Percentiles rank a stretch among this genome's conserved stretches.
These are phyloP conservation scores for Ciconia maguari DNA, from an alignment of 2,113 vertebrate species.

Conservation along the genomic window DNA sequence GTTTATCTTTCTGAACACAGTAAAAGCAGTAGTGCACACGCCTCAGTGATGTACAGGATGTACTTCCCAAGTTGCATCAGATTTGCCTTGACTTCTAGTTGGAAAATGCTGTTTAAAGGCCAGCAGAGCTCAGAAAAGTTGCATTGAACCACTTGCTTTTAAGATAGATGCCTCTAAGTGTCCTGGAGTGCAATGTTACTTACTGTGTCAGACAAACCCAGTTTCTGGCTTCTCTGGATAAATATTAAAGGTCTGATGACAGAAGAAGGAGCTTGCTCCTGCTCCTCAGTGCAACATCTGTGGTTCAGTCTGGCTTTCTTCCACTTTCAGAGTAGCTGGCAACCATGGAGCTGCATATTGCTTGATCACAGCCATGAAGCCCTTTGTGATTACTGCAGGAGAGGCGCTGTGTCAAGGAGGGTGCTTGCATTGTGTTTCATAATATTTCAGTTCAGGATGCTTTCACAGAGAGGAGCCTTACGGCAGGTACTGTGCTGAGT, in stretches of 20 bases:
- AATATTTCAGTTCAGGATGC: neutral
- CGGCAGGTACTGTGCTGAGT: neutral
- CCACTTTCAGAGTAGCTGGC: neutral
- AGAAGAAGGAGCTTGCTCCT: neutral
- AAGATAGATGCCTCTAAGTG: neutral
- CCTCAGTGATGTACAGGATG: neutral
- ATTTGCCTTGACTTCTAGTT: neutral
- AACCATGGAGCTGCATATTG: neutral
- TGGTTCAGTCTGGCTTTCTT: neutral
- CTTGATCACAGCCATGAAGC: accelerated
- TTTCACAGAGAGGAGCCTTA: neutral
- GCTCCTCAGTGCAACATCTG: neutral
- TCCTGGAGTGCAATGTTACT: neutral
- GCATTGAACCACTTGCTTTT: neutral
- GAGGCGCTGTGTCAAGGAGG: neutral
- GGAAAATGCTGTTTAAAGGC: slow-evolving; percentile 11
- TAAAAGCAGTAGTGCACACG: neutral
- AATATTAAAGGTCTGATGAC: neutral
- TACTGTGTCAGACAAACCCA: neutral
- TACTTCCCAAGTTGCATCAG: neutral
- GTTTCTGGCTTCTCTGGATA: neutral
- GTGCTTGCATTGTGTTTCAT: neutral
- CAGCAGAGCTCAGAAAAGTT: neutral
- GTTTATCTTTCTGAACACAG: neutral
- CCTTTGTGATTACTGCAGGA: neutral